Percentiles rank a stretch among this genome's conserved stretches.
Conservation (phyloP, 2,888 invertebrate genomes). For the Dryocosmus kuriphilus region DNA sequence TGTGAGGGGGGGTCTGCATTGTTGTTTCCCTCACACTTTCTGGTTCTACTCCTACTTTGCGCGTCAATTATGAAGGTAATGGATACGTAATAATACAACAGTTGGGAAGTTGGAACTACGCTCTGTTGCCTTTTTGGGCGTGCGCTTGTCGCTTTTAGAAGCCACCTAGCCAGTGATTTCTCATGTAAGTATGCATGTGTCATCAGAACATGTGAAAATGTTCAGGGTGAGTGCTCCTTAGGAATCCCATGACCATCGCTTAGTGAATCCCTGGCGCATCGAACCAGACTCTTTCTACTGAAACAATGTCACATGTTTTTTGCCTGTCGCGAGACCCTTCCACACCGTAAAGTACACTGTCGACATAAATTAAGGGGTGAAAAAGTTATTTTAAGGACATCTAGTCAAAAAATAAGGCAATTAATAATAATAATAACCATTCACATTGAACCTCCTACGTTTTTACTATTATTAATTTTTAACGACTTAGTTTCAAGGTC, state of each 20-base stretch:
- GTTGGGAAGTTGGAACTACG: slow-evolving; percentile 76
- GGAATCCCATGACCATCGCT: slow-evolving; percentile 64
- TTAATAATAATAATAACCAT: too few relatives aligned
- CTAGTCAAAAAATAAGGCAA: too few relatives aligned
- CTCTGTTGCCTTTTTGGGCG: slow-evolving; percentile 73
- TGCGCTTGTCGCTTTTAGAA: slow-evolving; percentile 55
- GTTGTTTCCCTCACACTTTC: slow-evolving; percentile 23
- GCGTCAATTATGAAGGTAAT: slow-evolving; percentile 61
- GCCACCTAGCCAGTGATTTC: slow-evolving; percentile 44
- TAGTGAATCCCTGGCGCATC: not conserved
- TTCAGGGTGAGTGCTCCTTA: slow-evolving; percentile 74
- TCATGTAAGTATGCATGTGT: slow-evolving; percentile 51
- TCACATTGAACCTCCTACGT: too few relatives aligned
- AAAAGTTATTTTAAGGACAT: not conserved
- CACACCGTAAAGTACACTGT: not conserved
- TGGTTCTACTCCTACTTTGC: slow-evolving; percentile 27
- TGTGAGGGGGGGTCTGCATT: slow-evolving; percentile 38
- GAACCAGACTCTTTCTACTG: not conserved
- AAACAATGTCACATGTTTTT: slow-evolving; percentile 3
- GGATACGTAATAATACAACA: slow-evolving; percentile 67
- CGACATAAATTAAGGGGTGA: not conserved
- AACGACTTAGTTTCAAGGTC: too few relatives aligned
- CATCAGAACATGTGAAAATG: slow-evolving; percentile 56
- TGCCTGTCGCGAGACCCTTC: not conserved
- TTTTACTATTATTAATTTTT: too few relatives aligned